Evolutionary conservation across 2,888 invertebrate genomes (phyloP), one percentile per base, ranked within the genome.

Genomic region (Phymatocera aterrima): DNA sequence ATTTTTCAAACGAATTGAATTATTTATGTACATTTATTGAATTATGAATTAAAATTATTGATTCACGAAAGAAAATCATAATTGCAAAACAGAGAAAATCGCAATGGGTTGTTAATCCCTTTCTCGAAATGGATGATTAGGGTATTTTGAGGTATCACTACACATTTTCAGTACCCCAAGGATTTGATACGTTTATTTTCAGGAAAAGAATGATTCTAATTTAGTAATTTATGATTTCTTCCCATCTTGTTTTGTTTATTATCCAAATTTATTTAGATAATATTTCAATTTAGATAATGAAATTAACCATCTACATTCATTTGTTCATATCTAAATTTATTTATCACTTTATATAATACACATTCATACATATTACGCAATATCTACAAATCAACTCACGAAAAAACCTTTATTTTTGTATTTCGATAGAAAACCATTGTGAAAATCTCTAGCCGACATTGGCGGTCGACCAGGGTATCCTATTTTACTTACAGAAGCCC

Each of bases 361-460:
- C 18, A 48, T 72, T 78, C 43, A 61, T 48, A 37, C 46, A 40
- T 60, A 65, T n/a, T 28, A 79, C 31, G 15, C 28, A 74, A 46
- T 34, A 60, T 46, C n/a, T 48, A 75, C 51, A n/a, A 61, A 34
- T 65, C 37, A 79, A 18, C n/a, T 15, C 24, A 8, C 28, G 31
- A 65, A 77, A 65, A 68, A 91, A 65, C 85, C 84, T 48, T 84
- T 82, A 81, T 90, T 83, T 84, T 90, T 85, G 61, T 89, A 85
- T 91, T 95, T 95, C 86, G 93, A 94, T 40, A 97, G 91, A 90
- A 94, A 98, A 8, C 98, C 98, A 92, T 97, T 97, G 90, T 94
- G 94, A 92, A 98, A 98, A 88, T 97, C 97, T 84, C 91, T 86
- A 2, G 97, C 96, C 72, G 92, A 93, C 93, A 98, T 96, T 84